Conservation (phyloP, 2,797 vertebrate species). For the Phyllotis vaccarum region DNA sequence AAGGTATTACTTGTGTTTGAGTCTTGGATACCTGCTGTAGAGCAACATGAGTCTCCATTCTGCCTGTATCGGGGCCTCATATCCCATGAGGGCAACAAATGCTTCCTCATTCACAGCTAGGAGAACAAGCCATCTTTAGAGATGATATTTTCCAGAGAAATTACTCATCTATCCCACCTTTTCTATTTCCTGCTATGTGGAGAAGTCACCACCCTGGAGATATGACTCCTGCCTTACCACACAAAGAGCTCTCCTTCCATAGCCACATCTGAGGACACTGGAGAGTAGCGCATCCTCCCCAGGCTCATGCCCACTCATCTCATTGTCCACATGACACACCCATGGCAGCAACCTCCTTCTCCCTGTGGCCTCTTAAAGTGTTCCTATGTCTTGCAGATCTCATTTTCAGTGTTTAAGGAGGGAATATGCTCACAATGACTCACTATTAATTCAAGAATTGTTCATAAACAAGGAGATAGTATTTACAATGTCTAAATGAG, state of each 20-base stretch:
- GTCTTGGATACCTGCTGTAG: not conserved
- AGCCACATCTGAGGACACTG: not conserved
- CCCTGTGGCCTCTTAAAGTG: not conserved
- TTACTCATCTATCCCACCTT: not conserved
- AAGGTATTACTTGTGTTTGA: not conserved
- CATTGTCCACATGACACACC: not conserved
- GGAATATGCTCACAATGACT: conserved; percentile 27
- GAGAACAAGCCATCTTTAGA: not conserved
- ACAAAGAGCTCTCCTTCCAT: conserved; percentile 57
- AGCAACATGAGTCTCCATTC: not conserved
- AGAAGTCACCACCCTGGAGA: conserved; percentile 53
- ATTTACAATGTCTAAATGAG: conserved; percentile 12
- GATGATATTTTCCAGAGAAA: conserved; percentile 15
- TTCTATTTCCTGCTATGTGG: not conserved
- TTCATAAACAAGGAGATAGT: conserved; percentile 32
- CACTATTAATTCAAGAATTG: conserved; percentile 18
- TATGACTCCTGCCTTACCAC: conserved; percentile 48
- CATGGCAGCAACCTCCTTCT: not conserved
- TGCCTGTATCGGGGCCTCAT: not conserved
- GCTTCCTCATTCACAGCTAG: not conserved
- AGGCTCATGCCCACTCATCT: not conserved
- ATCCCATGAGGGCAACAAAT: not conserved
- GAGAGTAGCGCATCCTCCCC: not conserved
- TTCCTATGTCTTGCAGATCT: not conserved
- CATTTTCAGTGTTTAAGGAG: conserved; percentile 12